Percentiles rank a stretch among this genome's conserved stretches.
These are phyloP conservation scores for Percopsis omiscomaycus DNA, from an alignment of 2,797 vertebrate genomes.

Conservation along the genomic window DNA sequence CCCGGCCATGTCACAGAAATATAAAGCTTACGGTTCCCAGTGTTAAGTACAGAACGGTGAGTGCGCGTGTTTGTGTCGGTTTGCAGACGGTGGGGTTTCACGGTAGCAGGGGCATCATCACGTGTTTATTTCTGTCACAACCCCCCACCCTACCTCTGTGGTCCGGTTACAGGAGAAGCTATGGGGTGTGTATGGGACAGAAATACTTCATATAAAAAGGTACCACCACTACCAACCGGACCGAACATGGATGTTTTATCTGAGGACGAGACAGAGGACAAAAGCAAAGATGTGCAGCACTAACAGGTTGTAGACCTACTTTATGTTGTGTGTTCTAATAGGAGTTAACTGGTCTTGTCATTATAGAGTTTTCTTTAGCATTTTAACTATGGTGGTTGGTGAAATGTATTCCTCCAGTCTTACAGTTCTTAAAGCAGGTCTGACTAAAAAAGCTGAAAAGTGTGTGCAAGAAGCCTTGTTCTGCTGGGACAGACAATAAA, in stretches of 20 bases:
- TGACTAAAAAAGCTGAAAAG: conserved; percentile 1
- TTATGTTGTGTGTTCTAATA: no score
- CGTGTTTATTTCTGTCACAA: conserved; percentile 80
- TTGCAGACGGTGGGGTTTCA: conserved; percentile 60
- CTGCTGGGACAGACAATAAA: conserved; percentile 46
- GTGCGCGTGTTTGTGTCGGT: conserved; percentile 27
- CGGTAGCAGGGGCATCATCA: conserved; percentile 67
- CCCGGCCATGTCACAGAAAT: conserved; percentile 76
- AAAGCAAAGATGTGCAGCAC: not conserved
- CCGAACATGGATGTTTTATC: not conserved
- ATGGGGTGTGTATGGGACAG: conserved; percentile 25
- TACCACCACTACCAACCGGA: not conserved
- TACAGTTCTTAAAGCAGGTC: not conserved
- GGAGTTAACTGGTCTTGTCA: no score
- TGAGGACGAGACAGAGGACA: conserved; percentile 16
- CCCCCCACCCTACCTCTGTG: conserved; percentile 63
- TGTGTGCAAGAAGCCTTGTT: conserved; percentile 28
- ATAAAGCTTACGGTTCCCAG: no score
- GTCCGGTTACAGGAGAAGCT: conserved; percentile 72
- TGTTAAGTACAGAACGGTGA: not conserved
- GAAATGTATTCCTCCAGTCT: not conserved
- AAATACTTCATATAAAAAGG: not conserved
- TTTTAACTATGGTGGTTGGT: not conserved
- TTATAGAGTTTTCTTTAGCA: no score
- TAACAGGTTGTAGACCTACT: conserved; percentile 30